Evolutionary conservation across 2,888 invertebrate species (phyloP).

Genomic region (Pherbina coryleti): DNA sequence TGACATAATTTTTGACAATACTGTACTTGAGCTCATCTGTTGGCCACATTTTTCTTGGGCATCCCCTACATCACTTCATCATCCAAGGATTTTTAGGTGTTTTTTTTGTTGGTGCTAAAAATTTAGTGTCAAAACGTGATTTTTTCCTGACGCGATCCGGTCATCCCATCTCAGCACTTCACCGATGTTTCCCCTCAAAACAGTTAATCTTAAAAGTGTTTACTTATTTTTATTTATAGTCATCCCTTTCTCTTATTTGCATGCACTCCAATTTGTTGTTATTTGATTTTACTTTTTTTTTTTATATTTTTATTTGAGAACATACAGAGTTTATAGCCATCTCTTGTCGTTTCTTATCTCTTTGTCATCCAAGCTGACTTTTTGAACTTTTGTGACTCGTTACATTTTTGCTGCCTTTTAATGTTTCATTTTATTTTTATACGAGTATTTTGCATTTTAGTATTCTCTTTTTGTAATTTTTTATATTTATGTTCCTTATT

Average conservation of each 20-base stretch:
- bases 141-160: not conserved
- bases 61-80: not conserved
- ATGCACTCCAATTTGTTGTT: not conserved
- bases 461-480: no score
- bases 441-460: not conserved
- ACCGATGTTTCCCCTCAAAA: not conserved
- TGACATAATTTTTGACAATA: not conserved
- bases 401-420: not conserved
- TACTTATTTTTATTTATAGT: not conserved
- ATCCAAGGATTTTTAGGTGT: not conserved
- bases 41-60: not conserved
- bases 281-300: not conserved
- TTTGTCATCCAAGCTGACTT: not conserved
- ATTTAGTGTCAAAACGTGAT: conserved; percentile 14
- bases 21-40: not conserved
- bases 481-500: not conserved
- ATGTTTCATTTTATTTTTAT: not conserved
- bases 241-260: not conserved
- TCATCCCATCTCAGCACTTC: not conserved
- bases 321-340: not conserved
- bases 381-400: not conserved
- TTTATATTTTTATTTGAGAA: no score
- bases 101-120: not conserved
- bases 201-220: not conserved
- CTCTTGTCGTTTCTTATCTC: not conserved